phyloP scores from a whole-genome alignment of 2,888 invertebrate genomes.

The Polymixis lichenea region DNA sequence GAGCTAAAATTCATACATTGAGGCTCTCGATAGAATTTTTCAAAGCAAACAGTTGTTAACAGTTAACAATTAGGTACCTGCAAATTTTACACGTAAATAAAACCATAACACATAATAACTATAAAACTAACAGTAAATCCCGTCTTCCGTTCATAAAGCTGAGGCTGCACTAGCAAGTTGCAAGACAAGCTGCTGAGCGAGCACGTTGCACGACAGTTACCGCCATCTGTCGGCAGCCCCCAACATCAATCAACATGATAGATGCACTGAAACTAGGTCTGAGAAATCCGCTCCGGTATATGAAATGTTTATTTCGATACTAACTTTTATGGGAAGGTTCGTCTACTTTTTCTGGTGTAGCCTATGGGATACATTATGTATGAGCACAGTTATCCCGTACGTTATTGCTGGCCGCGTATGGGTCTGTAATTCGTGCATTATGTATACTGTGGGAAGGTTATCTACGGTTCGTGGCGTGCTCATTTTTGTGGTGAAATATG shows the following conservation, averaged over 20 bases:
- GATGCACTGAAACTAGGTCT: constrained; percentile 65
- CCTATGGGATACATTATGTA: constrained; percentile 51
- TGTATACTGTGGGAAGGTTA: constrained; percentile 23
- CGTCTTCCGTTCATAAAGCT: constrained; percentile 35
- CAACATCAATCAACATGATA: constrained; percentile 70
- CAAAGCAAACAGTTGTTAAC: background rate
- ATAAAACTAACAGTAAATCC: constrained; percentile 36
- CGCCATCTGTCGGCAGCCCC: constrained; percentile 51
- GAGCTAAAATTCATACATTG: too few species aligned
- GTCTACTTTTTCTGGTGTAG: constrained; percentile 51
- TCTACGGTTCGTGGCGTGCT: background rate
- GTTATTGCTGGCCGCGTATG: constrained; percentile 53
- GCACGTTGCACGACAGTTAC: constrained; percentile 57
- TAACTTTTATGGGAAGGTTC: constrained; percentile 54
- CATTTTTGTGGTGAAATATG: constrained; percentile 8
- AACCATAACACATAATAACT: too few species aligned
- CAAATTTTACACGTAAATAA: constrained; percentile 28
- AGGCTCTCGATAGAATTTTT: background rate
- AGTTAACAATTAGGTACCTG: constrained; percentile 12
- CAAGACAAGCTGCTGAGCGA: constrained; percentile 19
- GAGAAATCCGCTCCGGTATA: constrained; percentile 57
- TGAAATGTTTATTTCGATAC: constrained; percentile 63
- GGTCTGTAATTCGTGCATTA: constrained; percentile 44
- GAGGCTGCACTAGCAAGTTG: constrained; percentile 54
- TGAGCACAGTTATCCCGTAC: constrained; percentile 57